Evolutionary conservation across 2,113 vertebrate genomes (phyloP).

Genomic region (Perca fluviatilis): DNA sequence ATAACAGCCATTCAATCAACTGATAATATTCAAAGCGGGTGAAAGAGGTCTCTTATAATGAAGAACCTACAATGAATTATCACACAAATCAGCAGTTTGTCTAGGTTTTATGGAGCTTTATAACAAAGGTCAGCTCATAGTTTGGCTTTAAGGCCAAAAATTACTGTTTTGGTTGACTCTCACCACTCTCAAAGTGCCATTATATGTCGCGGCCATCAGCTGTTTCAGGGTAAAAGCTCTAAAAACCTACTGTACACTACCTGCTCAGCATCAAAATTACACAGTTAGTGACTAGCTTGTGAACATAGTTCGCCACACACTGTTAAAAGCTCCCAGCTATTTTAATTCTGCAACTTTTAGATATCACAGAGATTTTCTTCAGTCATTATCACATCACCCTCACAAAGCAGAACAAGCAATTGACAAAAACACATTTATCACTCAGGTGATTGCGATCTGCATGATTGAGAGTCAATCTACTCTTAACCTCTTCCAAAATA

Average conservation of each 20-base stretch:
- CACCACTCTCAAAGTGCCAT: neutral
- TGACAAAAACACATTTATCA: too few species aligned
- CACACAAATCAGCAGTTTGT: neutral
- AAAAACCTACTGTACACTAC: neutral
- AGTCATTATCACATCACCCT: too few species aligned
- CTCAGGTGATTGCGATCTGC: too few species aligned
- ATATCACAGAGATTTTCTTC: too few species aligned
- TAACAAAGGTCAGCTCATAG: neutral
- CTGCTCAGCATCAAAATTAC: neutral
- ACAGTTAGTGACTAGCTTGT: neutral
- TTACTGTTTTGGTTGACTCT: neutral
- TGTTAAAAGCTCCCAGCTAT: too few species aligned
- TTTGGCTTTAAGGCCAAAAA: too few species aligned
- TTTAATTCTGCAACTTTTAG: too few species aligned
- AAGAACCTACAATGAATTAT: neutral
- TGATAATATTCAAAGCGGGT: neutral
- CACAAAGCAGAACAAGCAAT: too few species aligned
- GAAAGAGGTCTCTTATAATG: neutral
- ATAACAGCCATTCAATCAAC: too few species aligned
- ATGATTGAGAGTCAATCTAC: too few species aligned
- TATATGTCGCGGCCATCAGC: neutral
- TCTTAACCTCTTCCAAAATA: too few species aligned
- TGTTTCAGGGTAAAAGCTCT: neutral
- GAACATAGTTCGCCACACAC: neutral
- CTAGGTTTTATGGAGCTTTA: neutral